Evolutionary conservation across 2,888 invertebrate species (phyloP), one percentile per base, ranked within the genome.

Genomic region (Neuroscelio doddi): DNA sequence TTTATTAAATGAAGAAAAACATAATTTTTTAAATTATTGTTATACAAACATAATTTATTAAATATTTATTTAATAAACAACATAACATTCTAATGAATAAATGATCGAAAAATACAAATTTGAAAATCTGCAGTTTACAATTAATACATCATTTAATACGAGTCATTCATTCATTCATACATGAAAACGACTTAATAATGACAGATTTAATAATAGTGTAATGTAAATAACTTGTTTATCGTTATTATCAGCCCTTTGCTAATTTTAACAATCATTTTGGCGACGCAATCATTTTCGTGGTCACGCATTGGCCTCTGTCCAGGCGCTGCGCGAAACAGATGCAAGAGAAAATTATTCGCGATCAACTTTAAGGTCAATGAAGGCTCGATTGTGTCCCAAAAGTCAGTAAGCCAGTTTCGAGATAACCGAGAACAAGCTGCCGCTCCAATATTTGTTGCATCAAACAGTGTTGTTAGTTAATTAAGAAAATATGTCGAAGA

Each of bases 321-420:
- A 81, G 75, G 75, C 67, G 72, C 73, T 77, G 76, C 72, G 77
- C 77, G 74, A 51, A 69, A 71, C 52, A 67, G 63, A 67, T 64
- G 63, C 52, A 59, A n/a, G 64, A 71, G 64, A 70, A 75, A 77
- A 75, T 73, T 73, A 72, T 73, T 68, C 53, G 73, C 63, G 61
- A 64, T 72, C 72, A 72, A 70, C 65, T 24, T 71, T 78, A 77
- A 81, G 80, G 80, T 81, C 80, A 80, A 77, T 73, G 71, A 68
- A 75, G 74, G 52, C 73, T 72, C 74, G 70, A 72, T 50, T 75
- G 53, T 74, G 74, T 72, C 71, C 45, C 73, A 74, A 75, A 75
- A 78, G 78, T 72, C 72, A 72, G 68, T 73, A 58, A 72, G 70
- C 71, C 71, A 69, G 72, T 71, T 73, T 70, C 64, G 66, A 59